These are phyloP conservation scores for Morone chrysops DNA, from an alignment of 2,113 vertebrate genomes.

Conservation along the genomic window DNA sequence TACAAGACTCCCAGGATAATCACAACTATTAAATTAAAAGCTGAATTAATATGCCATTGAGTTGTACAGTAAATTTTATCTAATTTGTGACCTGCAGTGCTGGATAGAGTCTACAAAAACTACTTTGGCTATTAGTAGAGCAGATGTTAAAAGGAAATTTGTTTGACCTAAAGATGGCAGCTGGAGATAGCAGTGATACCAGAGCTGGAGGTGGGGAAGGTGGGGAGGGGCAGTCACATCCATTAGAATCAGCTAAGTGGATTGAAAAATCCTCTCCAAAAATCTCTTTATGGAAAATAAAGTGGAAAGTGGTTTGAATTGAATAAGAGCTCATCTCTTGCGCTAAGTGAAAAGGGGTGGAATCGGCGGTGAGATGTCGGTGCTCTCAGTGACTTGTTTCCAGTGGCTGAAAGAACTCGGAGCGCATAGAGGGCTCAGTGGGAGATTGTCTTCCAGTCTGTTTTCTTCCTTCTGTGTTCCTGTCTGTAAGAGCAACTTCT, in stretches of 20 bases:
- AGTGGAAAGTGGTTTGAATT: conserved; percentile 57
- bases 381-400: conserved; percentile 41
- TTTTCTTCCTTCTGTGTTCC: conserved; percentile 29
- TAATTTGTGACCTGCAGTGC: conserved; percentile 38
- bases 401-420: conserved; percentile 25
- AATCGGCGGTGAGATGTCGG: not conserved
- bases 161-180: conserved; percentile 62
- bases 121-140: conserved; percentile 20
- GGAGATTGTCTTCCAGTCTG: conserved; percentile 23
- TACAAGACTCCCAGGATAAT: conserved; percentile 30
- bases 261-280: conserved; percentile 49
- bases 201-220: conserved; percentile 21
- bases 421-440: conserved; percentile 39
- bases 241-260: conserved; percentile 57
- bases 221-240: conserved; percentile 24
- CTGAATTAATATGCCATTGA: conserved; percentile 30
- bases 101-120: conserved; percentile 10
- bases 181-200: conserved; percentile 38
- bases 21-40: conserved; percentile 42
- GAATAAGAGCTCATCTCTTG: conserved; percentile 54
- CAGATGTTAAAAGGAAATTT: conserved; percentile 60
- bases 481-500: conserved; percentile 43
- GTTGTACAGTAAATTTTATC: conserved; percentile 29
- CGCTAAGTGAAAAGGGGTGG: conserved; percentile 36
- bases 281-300: conserved; percentile 52